phyloP scores from a whole-genome alignment of 2,797 vertebrate genomes.

The Adrianichthys oophorus region DNA sequence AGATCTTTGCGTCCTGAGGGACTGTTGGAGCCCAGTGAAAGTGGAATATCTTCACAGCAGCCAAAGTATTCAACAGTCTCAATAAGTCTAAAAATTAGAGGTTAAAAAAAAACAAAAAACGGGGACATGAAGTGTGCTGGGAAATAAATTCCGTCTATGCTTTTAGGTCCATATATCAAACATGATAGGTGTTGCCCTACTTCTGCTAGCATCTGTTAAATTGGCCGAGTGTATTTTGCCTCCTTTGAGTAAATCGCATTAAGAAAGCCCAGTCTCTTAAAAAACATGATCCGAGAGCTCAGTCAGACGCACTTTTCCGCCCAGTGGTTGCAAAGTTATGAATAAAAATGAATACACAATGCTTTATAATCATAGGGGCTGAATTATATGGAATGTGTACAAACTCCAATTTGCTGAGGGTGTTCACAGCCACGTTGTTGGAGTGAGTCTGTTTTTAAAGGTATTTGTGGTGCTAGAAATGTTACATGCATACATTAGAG shows the following conservation, averaged over 20 bases:
- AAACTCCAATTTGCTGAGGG: neutral
- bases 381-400: neutral
- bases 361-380: neutral
- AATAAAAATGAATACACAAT: neutral
- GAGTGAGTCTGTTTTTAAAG: too few species aligned
- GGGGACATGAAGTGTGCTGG: conserved; percentile 11
- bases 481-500: too few species aligned
- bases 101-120: conserved; percentile 8
- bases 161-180: conserved; percentile 38
- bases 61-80: conserved; percentile 32
- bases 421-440: neutral
- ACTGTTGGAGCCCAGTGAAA: conserved; percentile 2
- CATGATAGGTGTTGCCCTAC: conserved; percentile 31
- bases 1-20: conserved; percentile 47
- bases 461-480: too few species aligned
- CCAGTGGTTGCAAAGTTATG: conserved; percentile 10
- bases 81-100: conserved; percentile 27
- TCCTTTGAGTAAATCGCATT: conserved; percentile 16
- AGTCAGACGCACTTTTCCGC: conserved; percentile 5
- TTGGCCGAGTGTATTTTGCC: conserved; percentile 26
- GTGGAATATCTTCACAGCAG: conserved; percentile 35
- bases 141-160: conserved; percentile 35
- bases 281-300: conserved; percentile 21
- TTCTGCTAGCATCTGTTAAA: conserved; percentile 36
- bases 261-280: conserved; percentile 21